phyloP scores from a whole-genome alignment of 1,140 invertebrate species.

The Caenorhabditis latens region DNA sequence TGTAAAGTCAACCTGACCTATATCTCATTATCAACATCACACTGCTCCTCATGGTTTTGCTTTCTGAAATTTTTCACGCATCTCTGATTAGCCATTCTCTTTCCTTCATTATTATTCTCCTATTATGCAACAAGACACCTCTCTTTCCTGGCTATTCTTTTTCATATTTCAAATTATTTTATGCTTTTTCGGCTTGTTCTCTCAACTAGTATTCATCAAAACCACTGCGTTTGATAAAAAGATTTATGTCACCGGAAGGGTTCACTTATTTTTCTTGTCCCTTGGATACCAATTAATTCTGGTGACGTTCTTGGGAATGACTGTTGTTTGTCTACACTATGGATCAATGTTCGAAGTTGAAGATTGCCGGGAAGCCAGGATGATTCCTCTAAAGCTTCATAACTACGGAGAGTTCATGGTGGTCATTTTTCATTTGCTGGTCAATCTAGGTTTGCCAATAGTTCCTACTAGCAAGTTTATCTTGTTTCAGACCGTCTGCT shows the following conservation, averaged over 20 bases:
- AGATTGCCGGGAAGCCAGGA: not conserved
- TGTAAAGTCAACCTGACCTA: no score
- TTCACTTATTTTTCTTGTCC: not conserved
- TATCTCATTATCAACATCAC: no score
- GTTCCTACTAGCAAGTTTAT: no score
- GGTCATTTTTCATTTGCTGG: not conserved
- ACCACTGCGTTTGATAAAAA: constrained; percentile 1
- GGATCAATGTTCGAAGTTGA: constrained; percentile 11
- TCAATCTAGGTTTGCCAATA: not conserved
- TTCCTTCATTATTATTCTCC: not conserved
- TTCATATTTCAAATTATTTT: not conserved
- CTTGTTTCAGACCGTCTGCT: not conserved
- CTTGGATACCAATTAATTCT: not conserved
- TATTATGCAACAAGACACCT: not conserved
- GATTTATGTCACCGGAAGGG: not conserved
- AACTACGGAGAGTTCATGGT: not conserved
- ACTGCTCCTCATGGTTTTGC: no score
- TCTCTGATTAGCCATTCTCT: no score
- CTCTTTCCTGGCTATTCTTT: not conserved
- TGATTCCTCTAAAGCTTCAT: not conserved
- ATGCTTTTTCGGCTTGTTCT: not conserved
- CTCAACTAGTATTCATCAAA: not conserved
- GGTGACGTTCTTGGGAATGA: not conserved
- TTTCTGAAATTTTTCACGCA: no score
- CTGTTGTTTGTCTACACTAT: not conserved